Evolutionary conservation across 2,113 vertebrate species (phyloP).

Genomic region (Epinephelus fuscoguttatus): DNA sequence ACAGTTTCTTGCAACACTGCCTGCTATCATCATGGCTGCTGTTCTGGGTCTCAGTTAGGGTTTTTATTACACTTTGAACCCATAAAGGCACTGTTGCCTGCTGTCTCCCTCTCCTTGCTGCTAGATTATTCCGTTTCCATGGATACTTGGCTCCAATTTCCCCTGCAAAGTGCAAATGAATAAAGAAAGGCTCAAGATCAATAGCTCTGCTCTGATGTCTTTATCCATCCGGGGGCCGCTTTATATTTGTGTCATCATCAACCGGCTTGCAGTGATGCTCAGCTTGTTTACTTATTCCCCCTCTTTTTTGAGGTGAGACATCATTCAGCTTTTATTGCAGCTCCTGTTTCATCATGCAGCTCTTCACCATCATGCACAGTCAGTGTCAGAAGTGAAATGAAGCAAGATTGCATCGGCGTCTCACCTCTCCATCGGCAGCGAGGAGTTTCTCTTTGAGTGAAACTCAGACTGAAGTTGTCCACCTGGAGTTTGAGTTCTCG

Average conservation of each 20-base stretch:
- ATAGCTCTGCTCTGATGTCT: slow-evolving; percentile 9
- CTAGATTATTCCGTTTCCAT: slow-evolving; percentile 64
- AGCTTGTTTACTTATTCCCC: neutral
- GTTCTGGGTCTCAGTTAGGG: neutral
- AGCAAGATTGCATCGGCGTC: rapidly evolving
- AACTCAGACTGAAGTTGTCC: neutral
- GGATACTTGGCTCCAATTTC: slow-evolving; percentile 60
- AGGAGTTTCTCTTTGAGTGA: neutral
- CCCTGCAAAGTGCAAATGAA: slow-evolving; percentile 55
- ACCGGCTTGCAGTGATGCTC: slow-evolving; percentile 5
- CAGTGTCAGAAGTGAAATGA: neutral
- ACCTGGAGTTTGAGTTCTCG: slow-evolving; percentile 5
- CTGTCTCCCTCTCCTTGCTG: neutral
- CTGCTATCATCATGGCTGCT: neutral
- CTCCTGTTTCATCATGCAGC: neutral
- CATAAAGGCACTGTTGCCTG: slow-evolving; percentile 11
- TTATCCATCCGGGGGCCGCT: slow-evolving; percentile 5
- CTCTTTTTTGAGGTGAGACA: neutral
- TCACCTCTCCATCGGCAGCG: neutral
- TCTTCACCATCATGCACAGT: neutral
- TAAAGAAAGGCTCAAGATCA: slow-evolving; percentile 44
- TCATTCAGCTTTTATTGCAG: neutral
- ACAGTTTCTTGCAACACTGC: neutral
- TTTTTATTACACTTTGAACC: slow-evolving; percentile 14
- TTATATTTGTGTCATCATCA: neutral